Evolutionary conservation across 2,797 vertebrate species (phyloP).

Genomic region (Perodicticus potto): DNA sequence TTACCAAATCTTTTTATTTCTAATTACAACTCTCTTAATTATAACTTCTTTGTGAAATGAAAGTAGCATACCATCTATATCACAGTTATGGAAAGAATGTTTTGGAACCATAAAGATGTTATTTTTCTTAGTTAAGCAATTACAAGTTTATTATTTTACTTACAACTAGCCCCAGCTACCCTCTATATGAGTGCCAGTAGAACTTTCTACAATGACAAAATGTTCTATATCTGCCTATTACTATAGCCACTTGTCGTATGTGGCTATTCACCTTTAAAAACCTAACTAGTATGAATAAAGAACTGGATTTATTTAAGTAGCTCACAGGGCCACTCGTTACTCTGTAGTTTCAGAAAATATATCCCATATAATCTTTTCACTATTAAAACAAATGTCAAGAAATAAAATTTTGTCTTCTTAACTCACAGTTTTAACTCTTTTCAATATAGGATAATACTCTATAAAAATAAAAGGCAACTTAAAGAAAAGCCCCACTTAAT

Average conservation of each 20-base stretch:
- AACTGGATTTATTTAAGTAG: slow-evolving; percentile 45
- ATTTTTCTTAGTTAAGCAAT: slow-evolving; percentile 1
- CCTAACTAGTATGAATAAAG: neutral
- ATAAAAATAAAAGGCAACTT: slow-evolving; percentile 24
- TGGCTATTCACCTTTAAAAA: slow-evolving; percentile 24
- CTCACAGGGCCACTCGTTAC: neutral
- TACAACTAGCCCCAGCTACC: neutral
- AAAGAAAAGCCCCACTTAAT: neutral
- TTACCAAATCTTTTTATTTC: neutral
- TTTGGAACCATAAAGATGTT: neutral
- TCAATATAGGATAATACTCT: neutral
- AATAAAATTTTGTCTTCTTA: slow-evolving; percentile 33
- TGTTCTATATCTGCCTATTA: neutral
- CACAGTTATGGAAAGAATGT: neutral
- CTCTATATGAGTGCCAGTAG: neutral
- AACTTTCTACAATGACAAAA: slow-evolving; percentile 5
- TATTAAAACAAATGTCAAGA: slow-evolving; percentile 45
- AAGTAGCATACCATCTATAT: neutral
- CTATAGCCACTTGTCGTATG: neutral
- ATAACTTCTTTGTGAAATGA: neutral
- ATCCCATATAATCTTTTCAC: neutral
- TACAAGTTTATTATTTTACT: neutral
- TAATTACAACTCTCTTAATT: slow-evolving; percentile 5
- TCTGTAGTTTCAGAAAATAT: neutral
- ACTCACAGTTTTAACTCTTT: neutral